Evolutionary conservation across 2,888 invertebrate genomes (phyloP), one percentile per base, ranked within the genome.

Genomic region (Hedya salicella): DNA sequence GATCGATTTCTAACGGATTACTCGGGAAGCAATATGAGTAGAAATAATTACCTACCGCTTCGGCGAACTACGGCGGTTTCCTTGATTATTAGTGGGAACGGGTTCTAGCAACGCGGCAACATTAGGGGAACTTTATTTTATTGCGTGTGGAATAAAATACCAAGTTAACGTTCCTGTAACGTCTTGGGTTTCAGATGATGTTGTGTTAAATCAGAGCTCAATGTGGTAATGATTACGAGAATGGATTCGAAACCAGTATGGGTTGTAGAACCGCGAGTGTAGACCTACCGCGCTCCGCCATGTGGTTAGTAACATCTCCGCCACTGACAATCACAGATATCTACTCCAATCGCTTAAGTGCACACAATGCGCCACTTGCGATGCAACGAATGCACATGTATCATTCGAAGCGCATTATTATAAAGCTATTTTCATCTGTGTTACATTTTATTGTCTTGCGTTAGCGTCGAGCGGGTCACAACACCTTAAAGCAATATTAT

Each of bases 1-100:
- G 89, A 91, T 91, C 89, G 91, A 91, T 92, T 91, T 90, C 91
- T 89, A 91, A 92, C 91, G 91, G 91, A 92, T 91, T 89, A 87
- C 88, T 82, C 84, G 82, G 82, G 86, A 88, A 88, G 87, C 88
- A 86, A 88, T 88, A 85, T 84, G 89, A 88, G 87, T 74, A 79
- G 83, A 78, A 84, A 86, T 91, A 89, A 91, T 91, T 85, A 87
- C 83, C 78, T 79, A 78, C 77, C 76, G 80, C 78, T 92, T 91
- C 91, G 89, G 74, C 86, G 91, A 91, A 91, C 84, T 78, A 79
- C 77, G 80, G 77, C 87, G 85, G 87, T 85, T 91, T 91, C 90
- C 91, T 87, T 87, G 86, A 91, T 90, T 89, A 89, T 89, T 88
- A 85, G 83, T 83, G 76, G 73, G 85, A 90, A 88, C 82, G 83